Conservation (phyloP, 1,140 invertebrate species). For the Zaprionus lachaisei region DNA sequence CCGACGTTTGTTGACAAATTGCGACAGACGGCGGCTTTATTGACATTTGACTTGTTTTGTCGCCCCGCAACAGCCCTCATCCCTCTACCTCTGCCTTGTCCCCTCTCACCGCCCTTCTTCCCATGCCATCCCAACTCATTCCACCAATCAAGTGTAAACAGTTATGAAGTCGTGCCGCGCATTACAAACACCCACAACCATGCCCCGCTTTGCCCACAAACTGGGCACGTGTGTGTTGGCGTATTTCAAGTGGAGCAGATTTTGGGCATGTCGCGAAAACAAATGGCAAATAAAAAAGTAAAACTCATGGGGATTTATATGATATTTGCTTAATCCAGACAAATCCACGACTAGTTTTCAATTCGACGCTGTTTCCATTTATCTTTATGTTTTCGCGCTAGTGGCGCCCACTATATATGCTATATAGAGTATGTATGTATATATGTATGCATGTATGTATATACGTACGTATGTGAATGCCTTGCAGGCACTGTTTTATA, state of each 20-base stretch:
- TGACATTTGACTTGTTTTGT: constrained; percentile 13
- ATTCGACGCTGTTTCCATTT: constrained; percentile 5
- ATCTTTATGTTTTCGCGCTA: background rate
- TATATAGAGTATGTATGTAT: no score
- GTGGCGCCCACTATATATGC: background rate
- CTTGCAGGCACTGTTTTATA: background rate
- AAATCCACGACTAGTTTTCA: constrained; percentile 14
- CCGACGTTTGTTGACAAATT: constrained; percentile 12
- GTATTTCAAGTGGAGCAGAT: constrained; percentile 5
- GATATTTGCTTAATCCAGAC: constrained; percentile 6
- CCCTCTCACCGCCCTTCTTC: background rate
- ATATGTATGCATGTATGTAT: no score
- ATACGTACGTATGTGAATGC: no score
- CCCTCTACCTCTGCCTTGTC: background rate
- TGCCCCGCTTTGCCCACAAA: background rate
- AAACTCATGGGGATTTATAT: constrained; percentile 14
- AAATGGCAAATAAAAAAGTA: constrained; percentile 4
- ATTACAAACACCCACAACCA: background rate
- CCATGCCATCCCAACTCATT: background rate
- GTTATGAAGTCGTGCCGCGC: constrained; percentile 3
- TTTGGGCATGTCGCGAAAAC: background rate
- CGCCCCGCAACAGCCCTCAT: background rate
- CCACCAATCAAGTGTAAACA: constrained; percentile 9
- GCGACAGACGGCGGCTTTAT: constrained; percentile 6
- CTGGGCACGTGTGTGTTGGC: constrained; percentile 8